Evolutionary conservation across 2,797 vertebrate genomes (phyloP), one percentile per base, ranked within the genome.

Genomic region (Ataeniobius toweri): DNA sequence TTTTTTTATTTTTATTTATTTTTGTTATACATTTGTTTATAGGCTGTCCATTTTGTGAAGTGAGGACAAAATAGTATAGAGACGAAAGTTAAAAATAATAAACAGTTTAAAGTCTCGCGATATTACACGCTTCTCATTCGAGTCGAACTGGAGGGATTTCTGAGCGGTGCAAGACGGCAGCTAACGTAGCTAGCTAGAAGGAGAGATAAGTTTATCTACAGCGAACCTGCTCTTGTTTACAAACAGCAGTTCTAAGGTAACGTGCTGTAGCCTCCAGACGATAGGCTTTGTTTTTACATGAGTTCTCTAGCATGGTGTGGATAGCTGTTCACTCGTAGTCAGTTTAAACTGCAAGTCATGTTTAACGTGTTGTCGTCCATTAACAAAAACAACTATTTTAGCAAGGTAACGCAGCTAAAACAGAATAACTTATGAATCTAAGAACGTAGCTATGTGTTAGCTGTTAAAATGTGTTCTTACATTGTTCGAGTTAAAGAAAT

Each of bases 81-180:
- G 14, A 51, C 14, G 13, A 51, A 14, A 18, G 50, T 51, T 51
- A 4, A 51, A 51, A 16, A 16, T 51, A 72, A 55, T 24, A 72
- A 36, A 55, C 18, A 1, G 22, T 67, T 10, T 12, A 14, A 68
- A 74, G 3, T 79, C 70, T 77, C 90, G 85, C 79, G 91, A 85
- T 71, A 75, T 1, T 75, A 10, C 12, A 0, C 24, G 36, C 5
- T 1, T 70, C 46, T 22, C 65, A 76, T 89, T 91, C 67, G 75
- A 85, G 71, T 36, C 24, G 0, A 89, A 88, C 61, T 90, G 92
- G 93, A 91, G 91, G 91, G 89, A 87, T 80, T 88, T 83, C 41
- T 53, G 20, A 26, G 46, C 44, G 5, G 51, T 55, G 31, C 31
- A 51, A 2, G 1, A 31, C 16, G 9, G 3, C 0, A 44, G 63